These are phyloP conservation scores for Matsumyia berberina DNA, from an alignment of 2,888 invertebrate genomes.

Conservation along the genomic window DNA sequence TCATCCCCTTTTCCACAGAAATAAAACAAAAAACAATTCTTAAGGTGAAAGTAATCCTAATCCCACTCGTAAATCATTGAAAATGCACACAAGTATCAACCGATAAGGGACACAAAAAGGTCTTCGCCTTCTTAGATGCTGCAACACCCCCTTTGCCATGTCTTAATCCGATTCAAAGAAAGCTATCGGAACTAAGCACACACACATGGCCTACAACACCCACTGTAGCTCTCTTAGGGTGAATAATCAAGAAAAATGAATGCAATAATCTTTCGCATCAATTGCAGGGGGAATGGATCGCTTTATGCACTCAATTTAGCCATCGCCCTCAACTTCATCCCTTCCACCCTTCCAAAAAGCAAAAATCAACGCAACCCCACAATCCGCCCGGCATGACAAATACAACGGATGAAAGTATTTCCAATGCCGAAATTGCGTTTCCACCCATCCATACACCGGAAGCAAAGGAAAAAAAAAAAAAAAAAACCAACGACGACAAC, in stretches of 20 bases:
- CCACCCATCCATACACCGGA: slow-evolving; percentile 57
- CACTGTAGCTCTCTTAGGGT: slow-evolving; percentile 16
- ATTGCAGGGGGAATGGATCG: slow-evolving; percentile 49
- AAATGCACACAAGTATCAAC: slow-evolving; percentile 61
- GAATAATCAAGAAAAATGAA: slow-evolving; percentile 73
- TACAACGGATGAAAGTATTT: slow-evolving; percentile 63
- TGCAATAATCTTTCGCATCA: slow-evolving; percentile 71
- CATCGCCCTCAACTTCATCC: slow-evolving; percentile 28
- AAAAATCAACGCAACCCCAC: slow-evolving; percentile 53
- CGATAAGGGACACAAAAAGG: slow-evolving; percentile 40
- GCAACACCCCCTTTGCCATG: slow-evolving; percentile 16
- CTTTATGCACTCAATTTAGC: slow-evolving; percentile 62
- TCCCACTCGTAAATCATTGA: slow-evolving; percentile 61
- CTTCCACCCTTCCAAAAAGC: slow-evolving; percentile 20
- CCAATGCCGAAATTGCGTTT: slow-evolving; percentile 67
- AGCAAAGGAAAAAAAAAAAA: slow-evolving; percentile 24
- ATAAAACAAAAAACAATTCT: background rate
- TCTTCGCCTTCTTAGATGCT: slow-evolving; percentile 25
- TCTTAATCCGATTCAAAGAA: slow-evolving; percentile 64
- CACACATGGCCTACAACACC: slow-evolving; percentile 38
- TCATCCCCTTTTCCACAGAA: background rate
- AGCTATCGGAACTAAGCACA: slow-evolving; percentile 66
- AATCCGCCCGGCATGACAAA: slow-evolving; percentile 65
- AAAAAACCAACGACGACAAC: slow-evolving; percentile 16
- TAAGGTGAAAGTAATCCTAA: slow-evolving; percentile 44